These are phyloP conservation scores for Archivesica marissinica DNA, from an alignment of 1,140 invertebrate genomes.

Conservation along the genomic window DNA sequence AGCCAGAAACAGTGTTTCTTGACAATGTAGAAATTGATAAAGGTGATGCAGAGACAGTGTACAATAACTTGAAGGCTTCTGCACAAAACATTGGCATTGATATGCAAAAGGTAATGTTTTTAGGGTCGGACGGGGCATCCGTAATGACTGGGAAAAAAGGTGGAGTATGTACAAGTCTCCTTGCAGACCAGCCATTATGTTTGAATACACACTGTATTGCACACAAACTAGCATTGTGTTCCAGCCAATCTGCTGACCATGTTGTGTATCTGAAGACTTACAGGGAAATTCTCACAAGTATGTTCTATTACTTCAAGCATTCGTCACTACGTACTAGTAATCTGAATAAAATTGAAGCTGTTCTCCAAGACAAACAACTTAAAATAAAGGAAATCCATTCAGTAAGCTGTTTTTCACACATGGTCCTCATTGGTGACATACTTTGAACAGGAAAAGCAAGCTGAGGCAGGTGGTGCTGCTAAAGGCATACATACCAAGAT, in stretches of 20 bases:
- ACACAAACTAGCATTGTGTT: slow-evolving; percentile 30
- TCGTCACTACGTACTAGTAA: slow-evolving; percentile 38
- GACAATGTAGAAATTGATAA: slow-evolving; percentile 31
- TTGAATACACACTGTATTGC: slow-evolving; percentile 34
- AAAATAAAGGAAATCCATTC: slow-evolving; percentile 26
- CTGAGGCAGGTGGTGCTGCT: slow-evolving; percentile 6
- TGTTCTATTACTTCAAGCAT: slow-evolving; percentile 34
- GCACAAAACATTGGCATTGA: neutral
- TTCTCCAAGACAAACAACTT: neutral
- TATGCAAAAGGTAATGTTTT: slow-evolving; percentile 28
- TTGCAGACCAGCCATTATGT: neutral
- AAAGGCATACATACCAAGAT: too few relatives aligned
- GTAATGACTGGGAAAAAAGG: slow-evolving; percentile 14
- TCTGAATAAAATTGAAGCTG: neutral
- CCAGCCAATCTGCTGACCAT: slow-evolving; percentile 21
- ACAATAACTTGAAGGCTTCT: neutral
- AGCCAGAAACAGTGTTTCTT: slow-evolving; percentile 27
- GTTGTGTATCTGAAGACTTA: slow-evolving; percentile 25
- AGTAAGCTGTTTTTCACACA: slow-evolving; percentile 12
- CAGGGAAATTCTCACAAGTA: neutral
- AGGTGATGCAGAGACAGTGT: slow-evolving; percentile 22
- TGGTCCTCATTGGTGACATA: slow-evolving; percentile 19
- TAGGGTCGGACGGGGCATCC: slow-evolving; percentile 7
- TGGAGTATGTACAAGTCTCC: slow-evolving; percentile 4
- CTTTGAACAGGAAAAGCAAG: slow-evolving; percentile 31